Percentiles rank a stretch among this genome's conserved stretches.
Evolutionary conservation across 2,113 vertebrate species (phyloP).

Genomic region (Gobius niger): DNA sequence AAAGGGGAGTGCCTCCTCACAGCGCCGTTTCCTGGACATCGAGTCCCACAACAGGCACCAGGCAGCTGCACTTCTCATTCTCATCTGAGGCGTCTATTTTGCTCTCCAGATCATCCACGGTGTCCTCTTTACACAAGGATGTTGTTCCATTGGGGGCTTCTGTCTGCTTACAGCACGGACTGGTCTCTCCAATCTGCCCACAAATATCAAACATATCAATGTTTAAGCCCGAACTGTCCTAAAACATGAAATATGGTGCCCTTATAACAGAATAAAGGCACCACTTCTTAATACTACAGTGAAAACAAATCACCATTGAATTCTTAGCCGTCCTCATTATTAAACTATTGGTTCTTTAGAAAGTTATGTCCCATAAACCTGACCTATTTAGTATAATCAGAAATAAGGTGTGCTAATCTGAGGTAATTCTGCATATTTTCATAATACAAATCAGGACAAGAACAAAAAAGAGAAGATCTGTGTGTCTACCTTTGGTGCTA

Average conservation of each 20-base stretch:
- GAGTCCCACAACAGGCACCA: constrained; percentile 34
- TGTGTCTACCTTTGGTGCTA: constrained; percentile 67
- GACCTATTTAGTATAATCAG: no score
- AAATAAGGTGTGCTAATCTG: no score
- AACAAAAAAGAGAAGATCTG: background rate
- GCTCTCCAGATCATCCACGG: constrained; percentile 31
- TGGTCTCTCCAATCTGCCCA: constrained; percentile 58
- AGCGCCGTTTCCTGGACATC: constrained; percentile 81
- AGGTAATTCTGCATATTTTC: background rate
- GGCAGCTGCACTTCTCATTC: constrained; percentile 24
- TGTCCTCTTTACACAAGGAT: constrained; percentile 49
- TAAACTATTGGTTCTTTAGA: no score
- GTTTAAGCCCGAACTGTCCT: no score
- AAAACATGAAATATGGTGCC: no score
- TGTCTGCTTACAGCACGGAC: constrained; percentile 53
- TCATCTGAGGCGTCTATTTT: constrained; percentile 38
- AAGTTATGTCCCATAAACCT: no score
- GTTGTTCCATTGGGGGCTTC: constrained; percentile 71
- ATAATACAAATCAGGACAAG: background rate
- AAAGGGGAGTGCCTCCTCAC: constrained; percentile 51
- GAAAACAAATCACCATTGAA: no score
- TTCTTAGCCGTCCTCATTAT: no score
- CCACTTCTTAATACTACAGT: no score
- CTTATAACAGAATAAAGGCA: no score
- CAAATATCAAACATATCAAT: background rate